phyloP scores from a whole-genome alignment of 2,888 invertebrate genomes.

The Drosophila histrio region DNA sequence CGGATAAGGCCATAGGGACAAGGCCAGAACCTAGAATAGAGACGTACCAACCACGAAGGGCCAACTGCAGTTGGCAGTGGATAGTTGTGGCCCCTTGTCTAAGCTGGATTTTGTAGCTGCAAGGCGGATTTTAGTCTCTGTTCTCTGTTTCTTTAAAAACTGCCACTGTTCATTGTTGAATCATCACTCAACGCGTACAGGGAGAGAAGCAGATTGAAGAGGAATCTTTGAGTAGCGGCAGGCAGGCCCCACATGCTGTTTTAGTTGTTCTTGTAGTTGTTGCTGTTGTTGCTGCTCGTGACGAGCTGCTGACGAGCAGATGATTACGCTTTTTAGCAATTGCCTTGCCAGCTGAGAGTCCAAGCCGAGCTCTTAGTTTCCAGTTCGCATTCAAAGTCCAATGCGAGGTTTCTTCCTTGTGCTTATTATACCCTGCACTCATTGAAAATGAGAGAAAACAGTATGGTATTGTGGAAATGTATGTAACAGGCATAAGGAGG shows the following conservation, averaged over 20 bases:
- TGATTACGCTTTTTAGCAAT: conserved; percentile 75
- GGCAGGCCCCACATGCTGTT: conserved; percentile 56
- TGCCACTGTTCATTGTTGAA: conserved; percentile 77
- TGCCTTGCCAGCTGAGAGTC: conserved; percentile 42
- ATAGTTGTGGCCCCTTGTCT: background rate
- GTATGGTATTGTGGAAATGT: background rate
- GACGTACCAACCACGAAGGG: conserved; percentile 7
- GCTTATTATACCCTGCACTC: conserved; percentile 32
- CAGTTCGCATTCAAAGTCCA: conserved; percentile 1
- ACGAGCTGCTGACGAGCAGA: conserved; percentile 73
- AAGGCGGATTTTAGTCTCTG: conserved; percentile 37
- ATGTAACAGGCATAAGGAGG: background rate
- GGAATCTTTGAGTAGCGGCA: conserved; percentile 38
- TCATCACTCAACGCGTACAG: conserved; percentile 62
- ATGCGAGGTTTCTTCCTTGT: conserved; percentile 33
- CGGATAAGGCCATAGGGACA: conserved; percentile 15
- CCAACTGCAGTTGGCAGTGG: conserved; percentile 38
- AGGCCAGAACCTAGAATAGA: conserved; percentile 1
- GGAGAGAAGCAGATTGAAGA: background rate
- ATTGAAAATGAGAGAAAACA: background rate
- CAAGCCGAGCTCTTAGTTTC: conserved; percentile 7
- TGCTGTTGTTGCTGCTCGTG: conserved; percentile 41
- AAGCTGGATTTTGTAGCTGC: conserved; percentile 33
- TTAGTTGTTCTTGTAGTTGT: background rate
- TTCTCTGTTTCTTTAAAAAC: conserved; percentile 45